These are phyloP conservation scores for Chaetorhynchus papuensis DNA, from an alignment of 2,113 vertebrate genomes.

Conservation along the genomic window DNA sequence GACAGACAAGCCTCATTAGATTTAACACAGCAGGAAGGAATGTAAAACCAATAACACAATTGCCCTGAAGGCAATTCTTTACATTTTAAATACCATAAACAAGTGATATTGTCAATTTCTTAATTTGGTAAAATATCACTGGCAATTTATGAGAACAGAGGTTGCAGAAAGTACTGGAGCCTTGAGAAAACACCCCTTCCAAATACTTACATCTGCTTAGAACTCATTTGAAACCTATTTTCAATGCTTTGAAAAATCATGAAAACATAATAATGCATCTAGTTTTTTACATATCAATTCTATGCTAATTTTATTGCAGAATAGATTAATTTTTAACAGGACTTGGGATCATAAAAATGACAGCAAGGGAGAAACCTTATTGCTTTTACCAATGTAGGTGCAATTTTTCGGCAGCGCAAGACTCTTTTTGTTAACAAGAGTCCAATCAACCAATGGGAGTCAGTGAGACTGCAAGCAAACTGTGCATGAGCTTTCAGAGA, in stretches of 20 bases:
- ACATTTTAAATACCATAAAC: constrained; percentile 44
- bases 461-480: background rate
- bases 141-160: constrained; percentile 8
- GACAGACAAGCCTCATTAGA: constrained; percentile 73
- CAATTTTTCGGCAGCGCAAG: background rate
- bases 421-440: background rate
- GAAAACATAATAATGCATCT: background rate
- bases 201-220: background rate
- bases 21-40: constrained; percentile 66
- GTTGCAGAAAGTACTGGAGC: background rate
- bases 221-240: background rate
- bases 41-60: constrained; percentile 63
- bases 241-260: background rate
- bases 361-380: background rate
- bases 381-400: background rate
- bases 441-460: background rate
- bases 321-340: background rate
- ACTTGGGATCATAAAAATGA: background rate
- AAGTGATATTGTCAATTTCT: constrained; percentile 49
- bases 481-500: background rate
- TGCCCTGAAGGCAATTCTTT: constrained; percentile 50
- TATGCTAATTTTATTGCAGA: background rate
- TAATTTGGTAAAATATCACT: constrained; percentile 37
- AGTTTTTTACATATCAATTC: background rate
- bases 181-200: background rate